A percentile compares a stretch with the other conserved stretches of the same genome.
Evolutionary conservation across 2,888 invertebrate species (phyloP).

Genomic region (Biston stratarius): DNA sequence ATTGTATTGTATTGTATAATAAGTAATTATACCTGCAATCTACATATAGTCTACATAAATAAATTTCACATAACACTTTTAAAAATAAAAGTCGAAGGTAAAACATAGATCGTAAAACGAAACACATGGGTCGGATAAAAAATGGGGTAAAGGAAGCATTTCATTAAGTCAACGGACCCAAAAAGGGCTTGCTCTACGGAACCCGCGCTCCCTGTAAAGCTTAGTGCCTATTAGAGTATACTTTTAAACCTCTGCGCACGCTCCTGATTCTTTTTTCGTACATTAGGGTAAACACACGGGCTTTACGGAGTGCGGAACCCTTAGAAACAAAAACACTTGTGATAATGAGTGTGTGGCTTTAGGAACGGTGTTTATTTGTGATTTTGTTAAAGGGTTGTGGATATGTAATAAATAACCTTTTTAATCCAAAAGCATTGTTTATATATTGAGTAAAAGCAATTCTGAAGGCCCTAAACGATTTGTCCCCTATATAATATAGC

Average conservation of each 20-base stretch:
- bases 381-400: conserved; percentile 31
- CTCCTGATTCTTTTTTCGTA: conserved; percentile 45
- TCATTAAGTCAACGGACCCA: conserved; percentile 64
- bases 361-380: conserved; percentile 34
- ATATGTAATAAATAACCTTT: neutral
- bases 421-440: neutral
- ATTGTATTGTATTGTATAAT: no score
- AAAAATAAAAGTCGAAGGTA: conserved; percentile 8
- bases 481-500: no score
- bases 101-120: conserved; percentile 16
- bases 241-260: conserved; percentile 58
- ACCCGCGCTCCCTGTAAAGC: conserved; percentile 55
- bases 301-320: conserved; percentile 45
- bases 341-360: conserved; percentile 42
- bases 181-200: conserved; percentile 61
- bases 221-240: conserved; percentile 65
- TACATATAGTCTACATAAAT: neutral
- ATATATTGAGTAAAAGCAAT: neutral
- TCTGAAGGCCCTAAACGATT: neutral
- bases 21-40: neutral
- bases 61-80: neutral
- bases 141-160: conserved; percentile 50
- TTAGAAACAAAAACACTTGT: conserved; percentile 53
- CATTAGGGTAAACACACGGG: conserved; percentile 44
- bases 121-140: conserved; percentile 23